Base-by-base conservation (phyloP, 2,888 invertebrate species). In the Aporophyla nigra region DNA sequence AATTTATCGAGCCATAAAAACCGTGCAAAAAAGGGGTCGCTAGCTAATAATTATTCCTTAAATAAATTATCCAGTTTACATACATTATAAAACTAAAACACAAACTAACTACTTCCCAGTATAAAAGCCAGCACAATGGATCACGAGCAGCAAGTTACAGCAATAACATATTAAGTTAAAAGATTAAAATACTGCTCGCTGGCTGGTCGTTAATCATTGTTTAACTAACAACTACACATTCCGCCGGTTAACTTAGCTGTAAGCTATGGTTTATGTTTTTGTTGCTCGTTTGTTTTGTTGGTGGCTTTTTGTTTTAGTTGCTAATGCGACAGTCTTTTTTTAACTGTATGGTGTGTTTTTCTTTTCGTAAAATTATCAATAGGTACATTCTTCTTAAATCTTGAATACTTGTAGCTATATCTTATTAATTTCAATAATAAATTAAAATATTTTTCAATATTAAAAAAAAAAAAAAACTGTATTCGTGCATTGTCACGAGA, bases 161-260 rank as follows among this genome's bases (percentile, higher is more conserved):
- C 71, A 71, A 84, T 84, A 82, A 80, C 79, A 71, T 68, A 83
- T 73, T 83, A 80, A 83, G 77, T 80, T 85, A 85, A 86, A 86
- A 83, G 78, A 83, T 83, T 85, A 83, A 86, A 85, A 83, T 80
- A 77, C 62, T 74, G 71, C 71, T 63, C 76, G 72, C 70, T 24
- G 43, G 46, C 61, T 54, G 69, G 16, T 84, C 85, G 80, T 85
- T 86, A 75, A 75, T 85, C 86, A 83, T 83, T 40, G 74, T 84
- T 80, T 61, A 73, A 74, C 68, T 54, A 77, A 71, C 68, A 53
- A 54, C 66, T 61, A 71, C 67, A 75, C 58, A 75, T 72, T 54
- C n/a, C 43, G 49, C 40, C 74, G 56, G 82, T 74, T 82, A 78
- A 72, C 82, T 80, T 80, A 43, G 61, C 73, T 66, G 24, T 71